Evolutionary conservation across 2,113 vertebrate species (phyloP), one percentile per base, ranked within the genome.

Genomic region (Perca schrenkii): DNA sequence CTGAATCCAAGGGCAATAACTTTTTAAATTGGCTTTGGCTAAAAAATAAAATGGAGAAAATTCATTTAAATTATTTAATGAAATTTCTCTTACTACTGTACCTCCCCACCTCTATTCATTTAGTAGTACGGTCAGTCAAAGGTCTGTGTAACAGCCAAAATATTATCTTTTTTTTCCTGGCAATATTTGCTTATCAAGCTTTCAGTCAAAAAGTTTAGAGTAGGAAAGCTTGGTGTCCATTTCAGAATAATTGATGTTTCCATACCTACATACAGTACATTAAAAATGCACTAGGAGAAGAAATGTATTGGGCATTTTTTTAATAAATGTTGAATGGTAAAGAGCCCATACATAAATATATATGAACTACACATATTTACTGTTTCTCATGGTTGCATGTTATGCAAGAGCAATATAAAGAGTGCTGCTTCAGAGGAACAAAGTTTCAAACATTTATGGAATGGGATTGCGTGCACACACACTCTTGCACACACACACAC

Each of bases 401-500:
- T 76, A 49, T 85, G 43, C 13, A 61, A 36, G 25, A 57, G 62
- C 78, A 60, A 13, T 17, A 49, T 25, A 25, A 25, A 78, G 19
- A 87, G 25, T 34, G 13, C 34, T 43, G 28, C 36, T 74, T 74
- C 36, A 81, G 49, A 77, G 46, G n/a, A 82, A 70, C 82, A 75
- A 53, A 77, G 22, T 71, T 36, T 58, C 50, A 73, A 50, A 73
- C 19, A 1, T 89, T 86, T 76, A 53, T 85, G 82, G 84, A 88
- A 77, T 84, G 70, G 50, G 70, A 77, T 88, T 86, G 85, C 40
- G 31, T 85, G 76, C 68, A 69, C 58, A 69, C 58, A 81, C 21
- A 84, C 63, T 52, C 53, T 58, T 52, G 49, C 25, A 25, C 25
- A 25, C 25, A 25, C 25, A 25, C 25, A 25, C 25, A 25, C 25